phyloP scores from a whole-genome alignment of 2,113 vertebrate genomes.

The Clarias gariepinus region DNA sequence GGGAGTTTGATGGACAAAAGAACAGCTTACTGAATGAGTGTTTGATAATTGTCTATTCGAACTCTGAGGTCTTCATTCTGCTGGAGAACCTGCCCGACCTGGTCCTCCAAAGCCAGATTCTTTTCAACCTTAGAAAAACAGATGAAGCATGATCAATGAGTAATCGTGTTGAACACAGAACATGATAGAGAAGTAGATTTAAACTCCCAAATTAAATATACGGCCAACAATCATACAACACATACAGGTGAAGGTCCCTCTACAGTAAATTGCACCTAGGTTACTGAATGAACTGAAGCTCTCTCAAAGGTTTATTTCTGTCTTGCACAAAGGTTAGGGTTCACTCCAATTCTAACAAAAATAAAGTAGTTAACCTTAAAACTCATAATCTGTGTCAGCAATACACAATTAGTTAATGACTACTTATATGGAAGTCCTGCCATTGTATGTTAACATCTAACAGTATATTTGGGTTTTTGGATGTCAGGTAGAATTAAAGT shows the following conservation, averaged over 20 bases:
- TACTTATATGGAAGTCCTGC: too few relatives aligned
- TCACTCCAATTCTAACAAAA: not conserved
- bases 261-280: not conserved
- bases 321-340: not conserved
- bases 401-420: too few relatives aligned
- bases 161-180: not conserved
- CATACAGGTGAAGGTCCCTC: not conserved
- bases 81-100: conserved; percentile 78
- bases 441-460: too few relatives aligned
- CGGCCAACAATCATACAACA: too few relatives aligned
- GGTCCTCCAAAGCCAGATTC: conserved; percentile 83
- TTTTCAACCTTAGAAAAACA: conserved; percentile 74
- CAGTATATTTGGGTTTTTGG: too few relatives aligned
- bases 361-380: not conserved
- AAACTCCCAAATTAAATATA: not conserved
- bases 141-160: not conserved
- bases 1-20: not conserved
- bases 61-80: conserved; percentile 87
- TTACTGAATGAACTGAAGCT: not conserved
- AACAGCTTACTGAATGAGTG: conserved; percentile 75
- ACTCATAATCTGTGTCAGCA: too few relatives aligned
- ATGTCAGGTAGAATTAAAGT: too few relatives aligned
- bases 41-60: conserved; percentile 77
- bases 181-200: not conserved
- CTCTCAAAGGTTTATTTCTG: not conserved